These are phyloP conservation scores for Drosophila siamana DNA, from an alignment of 2,888 invertebrate species.

Conservation along the genomic window DNA sequence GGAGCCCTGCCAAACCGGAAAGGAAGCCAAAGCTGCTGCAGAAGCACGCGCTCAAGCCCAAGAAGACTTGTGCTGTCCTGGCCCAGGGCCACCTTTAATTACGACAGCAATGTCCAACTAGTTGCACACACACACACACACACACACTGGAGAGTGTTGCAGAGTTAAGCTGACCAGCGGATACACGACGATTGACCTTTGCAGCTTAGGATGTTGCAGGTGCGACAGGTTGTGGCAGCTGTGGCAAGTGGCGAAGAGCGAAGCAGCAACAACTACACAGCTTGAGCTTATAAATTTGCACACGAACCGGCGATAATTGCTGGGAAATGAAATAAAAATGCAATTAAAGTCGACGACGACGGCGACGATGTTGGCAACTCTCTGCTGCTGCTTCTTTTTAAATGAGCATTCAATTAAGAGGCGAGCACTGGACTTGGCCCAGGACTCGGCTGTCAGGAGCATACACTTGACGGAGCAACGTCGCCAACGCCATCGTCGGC, in stretches of 20 bases:
- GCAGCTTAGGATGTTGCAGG: slow-evolving; percentile 54
- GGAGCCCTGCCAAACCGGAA: slow-evolving; percentile 23
- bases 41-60: slow-evolving; percentile 33
- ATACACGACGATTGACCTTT: slow-evolving; percentile 72
- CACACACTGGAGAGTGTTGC: slow-evolving; percentile 7
- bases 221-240: slow-evolving; percentile 40
- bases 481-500: too few relatives aligned
- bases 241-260: slow-evolving; percentile 22
- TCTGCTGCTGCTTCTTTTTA: slow-evolving; percentile 25
- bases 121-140: slow-evolving; percentile 47
- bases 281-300: slow-evolving; percentile 68
- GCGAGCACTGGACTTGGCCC: slow-evolving; percentile 21
- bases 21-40: slow-evolving; percentile 10
- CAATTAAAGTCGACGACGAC: slow-evolving; percentile 75
- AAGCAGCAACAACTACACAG: slow-evolving; percentile 22
- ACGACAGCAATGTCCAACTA: slow-evolving; percentile 57
- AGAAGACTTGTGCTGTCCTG: slow-evolving; percentile 36
- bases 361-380: slow-evolving; percentile 34
- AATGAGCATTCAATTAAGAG: slow-evolving; percentile 77
- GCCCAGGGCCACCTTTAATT: slow-evolving; percentile 71
- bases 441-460: slow-evolving; percentile 51
- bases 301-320: slow-evolving; percentile 80
- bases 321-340: slow-evolving; percentile 83
- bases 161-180: slow-evolving; percentile 44
- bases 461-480: slow-evolving; percentile 54